phyloP scores from a whole-genome alignment of 2,797 vertebrate species.

The Delichon dasypus region DNA sequence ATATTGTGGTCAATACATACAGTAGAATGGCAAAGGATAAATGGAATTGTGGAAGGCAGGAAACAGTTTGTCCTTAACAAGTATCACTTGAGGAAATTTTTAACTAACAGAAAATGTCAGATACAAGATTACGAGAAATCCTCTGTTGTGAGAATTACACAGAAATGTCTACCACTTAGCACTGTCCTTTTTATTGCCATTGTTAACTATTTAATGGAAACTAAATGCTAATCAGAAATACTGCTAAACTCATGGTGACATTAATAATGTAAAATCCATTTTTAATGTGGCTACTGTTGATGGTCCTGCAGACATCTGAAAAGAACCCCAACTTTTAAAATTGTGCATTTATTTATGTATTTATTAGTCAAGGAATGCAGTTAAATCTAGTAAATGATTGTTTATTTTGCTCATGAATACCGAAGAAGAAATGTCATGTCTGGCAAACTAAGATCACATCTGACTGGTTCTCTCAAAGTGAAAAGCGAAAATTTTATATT shows the following conservation, averaged over 20 bases:
- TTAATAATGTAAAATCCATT: not conserved
- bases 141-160: not conserved
- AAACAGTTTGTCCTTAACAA: not conserved
- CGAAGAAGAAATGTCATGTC: not conserved
- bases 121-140: not conserved
- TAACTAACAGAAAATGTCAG: not conserved
- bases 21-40: not conserved
- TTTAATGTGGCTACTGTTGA: not conserved
- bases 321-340: not conserved
- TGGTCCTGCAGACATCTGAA: not conserved
- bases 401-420: not conserved
- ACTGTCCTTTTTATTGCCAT: not conserved
- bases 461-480: not conserved
- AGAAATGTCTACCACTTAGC: not conserved
- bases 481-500: not conserved
- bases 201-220: not conserved
- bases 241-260: not conserved
- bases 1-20: not conserved
- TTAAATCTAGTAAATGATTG: not conserved
- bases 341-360: not conserved
- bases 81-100: not conserved
- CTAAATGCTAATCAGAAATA: not conserved
- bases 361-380: not conserved
- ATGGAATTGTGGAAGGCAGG: not conserved
- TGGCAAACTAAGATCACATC: not conserved